Percentiles rank a stretch among this genome's conserved stretches.
phyloP scores from a whole-genome alignment of 1,140 invertebrate genomes.

The Drosophila baimaii region DNA sequence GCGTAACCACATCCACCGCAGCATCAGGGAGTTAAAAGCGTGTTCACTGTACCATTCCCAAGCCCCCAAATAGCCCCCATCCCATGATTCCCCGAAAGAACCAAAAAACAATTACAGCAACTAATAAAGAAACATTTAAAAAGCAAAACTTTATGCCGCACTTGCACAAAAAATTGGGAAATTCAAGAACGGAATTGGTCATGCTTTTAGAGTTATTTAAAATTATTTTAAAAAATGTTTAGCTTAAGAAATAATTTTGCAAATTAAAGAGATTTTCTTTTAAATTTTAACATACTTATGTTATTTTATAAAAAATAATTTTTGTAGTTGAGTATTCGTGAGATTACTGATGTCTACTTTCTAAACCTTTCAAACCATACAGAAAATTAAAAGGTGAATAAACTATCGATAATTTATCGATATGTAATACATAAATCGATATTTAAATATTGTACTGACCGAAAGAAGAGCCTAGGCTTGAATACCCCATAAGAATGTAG shows the following conservation, averaged over 20 bases:
- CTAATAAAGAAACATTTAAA: constrained; percentile 83
- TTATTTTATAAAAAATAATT: too few species aligned
- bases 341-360: fast-evolving
- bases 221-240: not conserved
- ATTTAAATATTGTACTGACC: too few species aligned
- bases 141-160: constrained; percentile 74
- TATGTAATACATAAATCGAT: too few species aligned
- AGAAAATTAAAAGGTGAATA: too few species aligned
- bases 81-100: constrained; percentile 7
- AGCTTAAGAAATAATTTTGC: not conserved
- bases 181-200: too few species aligned
- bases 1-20: constrained; percentile 46
- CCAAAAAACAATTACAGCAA: constrained; percentile 79
- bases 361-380: too few species aligned
- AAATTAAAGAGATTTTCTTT: too few species aligned
- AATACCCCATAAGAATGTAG: too few species aligned
- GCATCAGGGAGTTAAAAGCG: constrained; percentile 44
- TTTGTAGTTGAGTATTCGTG: too few species aligned
- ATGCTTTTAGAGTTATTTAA: not conserved
- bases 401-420: too few species aligned
- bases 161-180: not conserved
- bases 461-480: too few species aligned
- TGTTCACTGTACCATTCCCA: constrained; percentile 33
- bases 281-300: too few species aligned
- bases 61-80: not conserved